A percentile compares a stretch with the other conserved stretches of the same genome.
Evolutionary conservation across 2,113 vertebrate genomes (phyloP).

Genomic region (Silurus asotus): DNA sequence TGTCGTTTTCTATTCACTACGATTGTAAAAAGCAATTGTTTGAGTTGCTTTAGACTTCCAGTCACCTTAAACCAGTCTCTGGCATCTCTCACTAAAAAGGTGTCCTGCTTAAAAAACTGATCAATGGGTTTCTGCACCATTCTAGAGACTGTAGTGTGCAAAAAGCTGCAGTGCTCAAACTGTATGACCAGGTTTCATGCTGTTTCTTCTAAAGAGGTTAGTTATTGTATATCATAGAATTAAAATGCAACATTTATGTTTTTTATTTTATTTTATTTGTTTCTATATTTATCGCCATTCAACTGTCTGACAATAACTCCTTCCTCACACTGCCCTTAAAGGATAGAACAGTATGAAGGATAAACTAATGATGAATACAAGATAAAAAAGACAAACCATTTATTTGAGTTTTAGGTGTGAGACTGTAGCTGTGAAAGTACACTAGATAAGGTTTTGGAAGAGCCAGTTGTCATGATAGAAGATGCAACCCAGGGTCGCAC

Average conservation of each 20-base stretch:
- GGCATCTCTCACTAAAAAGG: background rate
- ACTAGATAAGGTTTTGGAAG: background rate
- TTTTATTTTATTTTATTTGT: background rate
- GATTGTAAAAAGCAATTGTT: background rate
- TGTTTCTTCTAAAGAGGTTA: background rate
- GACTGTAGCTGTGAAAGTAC: background rate
- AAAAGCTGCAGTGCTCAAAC: background rate
- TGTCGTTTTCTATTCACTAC: background rate
- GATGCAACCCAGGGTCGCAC: constrained; percentile 19
- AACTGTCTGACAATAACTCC: background rate
- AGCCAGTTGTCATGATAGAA: constrained; percentile 45
- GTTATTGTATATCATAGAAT: background rate
- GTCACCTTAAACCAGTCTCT: background rate
- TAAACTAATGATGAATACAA: background rate
- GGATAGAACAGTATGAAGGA: constrained; percentile 17
- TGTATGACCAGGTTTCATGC: background rate
- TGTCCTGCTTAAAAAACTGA: background rate
- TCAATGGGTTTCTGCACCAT: background rate
- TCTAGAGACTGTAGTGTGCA: background rate
- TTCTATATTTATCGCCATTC: background rate
- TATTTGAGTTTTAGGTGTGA: background rate
- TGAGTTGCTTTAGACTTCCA: background rate
- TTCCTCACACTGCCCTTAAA: background rate
- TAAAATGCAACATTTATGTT: too few relatives aligned
- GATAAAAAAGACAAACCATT: background rate